phyloP scores from a whole-genome alignment of 2,797 vertebrate species.

The Cyprinella venusta region DNA sequence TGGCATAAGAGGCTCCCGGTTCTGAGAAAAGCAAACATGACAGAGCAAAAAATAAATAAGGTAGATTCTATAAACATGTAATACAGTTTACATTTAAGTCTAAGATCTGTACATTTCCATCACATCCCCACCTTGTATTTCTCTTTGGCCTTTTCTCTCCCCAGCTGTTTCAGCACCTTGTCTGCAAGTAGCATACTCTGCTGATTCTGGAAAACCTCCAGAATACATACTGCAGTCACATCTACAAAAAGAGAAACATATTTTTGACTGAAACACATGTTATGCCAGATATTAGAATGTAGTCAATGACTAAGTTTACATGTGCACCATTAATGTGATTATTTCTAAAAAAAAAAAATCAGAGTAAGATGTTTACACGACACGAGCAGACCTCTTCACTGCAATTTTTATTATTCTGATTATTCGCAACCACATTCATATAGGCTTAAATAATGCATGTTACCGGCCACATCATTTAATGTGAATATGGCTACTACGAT shows the following conservation, averaged over 20 bases:
- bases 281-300: neutral
- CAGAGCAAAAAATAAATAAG: constrained; percentile 28
- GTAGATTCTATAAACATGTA: neutral
- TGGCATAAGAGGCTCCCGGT: constrained; percentile 98
- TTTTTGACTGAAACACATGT: neutral
- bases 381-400: too few species aligned
- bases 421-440: too few species aligned
- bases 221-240: constrained; percentile 98
- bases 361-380: too few species aligned
- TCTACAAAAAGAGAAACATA: constrained; percentile 74
- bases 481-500: too few species aligned
- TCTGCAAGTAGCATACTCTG: constrained; percentile 98
- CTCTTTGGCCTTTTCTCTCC: constrained; percentile 99
- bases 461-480: too few species aligned
- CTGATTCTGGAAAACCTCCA: constrained; percentile 98
- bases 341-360: too few species aligned
- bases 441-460: too few species aligned
- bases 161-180: constrained; percentile 96
- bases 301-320: neutral
- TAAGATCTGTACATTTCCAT: neutral
- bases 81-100: neutral
- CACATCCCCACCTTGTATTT: constrained; percentile 91
- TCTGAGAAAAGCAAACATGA: constrained; percentile 75
- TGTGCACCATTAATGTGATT: too few species aligned
- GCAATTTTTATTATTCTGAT: too few species aligned